A percentile compares a stretch with the other conserved stretches of the same genome.
phyloP scores from a whole-genome alignment of 1,140 invertebrate species.

The Trachelipus rathkii region DNA sequence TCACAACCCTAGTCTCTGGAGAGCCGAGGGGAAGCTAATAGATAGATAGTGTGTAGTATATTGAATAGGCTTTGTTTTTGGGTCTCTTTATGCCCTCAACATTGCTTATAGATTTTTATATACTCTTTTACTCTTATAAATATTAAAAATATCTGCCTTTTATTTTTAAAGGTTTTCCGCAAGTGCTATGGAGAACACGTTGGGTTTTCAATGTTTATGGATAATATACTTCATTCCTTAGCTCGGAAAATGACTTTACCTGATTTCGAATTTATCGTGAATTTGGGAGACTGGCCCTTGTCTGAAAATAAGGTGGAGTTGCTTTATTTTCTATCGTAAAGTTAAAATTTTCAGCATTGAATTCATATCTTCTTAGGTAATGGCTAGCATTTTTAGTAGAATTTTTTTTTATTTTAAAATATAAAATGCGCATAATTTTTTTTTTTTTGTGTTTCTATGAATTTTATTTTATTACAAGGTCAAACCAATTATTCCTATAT shows the following conservation, averaged over 20 bases:
- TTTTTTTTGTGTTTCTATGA: too few relatives aligned
- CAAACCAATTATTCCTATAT: constrained; percentile 68
- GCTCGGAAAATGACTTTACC: constrained; percentile 76
- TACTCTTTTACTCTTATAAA: constrained; percentile 16
- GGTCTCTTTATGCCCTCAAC: neutral
- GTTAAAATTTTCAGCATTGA: too few relatives aligned
- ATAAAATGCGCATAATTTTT: too few relatives aligned
- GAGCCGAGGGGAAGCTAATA: too few relatives aligned
- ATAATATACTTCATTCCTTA: constrained; percentile 79
- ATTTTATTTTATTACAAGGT: too few relatives aligned
- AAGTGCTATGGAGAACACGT: constrained; percentile 84
- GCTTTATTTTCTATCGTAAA: neutral
- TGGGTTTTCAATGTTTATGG: constrained; percentile 87
- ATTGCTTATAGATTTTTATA: neutral
- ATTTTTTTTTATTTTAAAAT: too few relatives aligned
- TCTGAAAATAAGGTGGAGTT: constrained; percentile 49
- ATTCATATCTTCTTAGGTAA: too few relatives aligned
- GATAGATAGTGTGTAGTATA: too few relatives aligned
- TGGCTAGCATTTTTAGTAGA: too few relatives aligned
- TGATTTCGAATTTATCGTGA: constrained; percentile 85
- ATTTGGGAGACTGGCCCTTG: constrained; percentile 94
- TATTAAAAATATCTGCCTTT: constrained; percentile 14
- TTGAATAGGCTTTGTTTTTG: neutral
- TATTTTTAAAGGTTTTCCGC: constrained; percentile 64
- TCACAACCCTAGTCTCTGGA: too few relatives aligned